These are phyloP conservation scores for Isoperla grammatica DNA, from an alignment of 2,888 invertebrate species.

Conservation along the genomic window DNA sequence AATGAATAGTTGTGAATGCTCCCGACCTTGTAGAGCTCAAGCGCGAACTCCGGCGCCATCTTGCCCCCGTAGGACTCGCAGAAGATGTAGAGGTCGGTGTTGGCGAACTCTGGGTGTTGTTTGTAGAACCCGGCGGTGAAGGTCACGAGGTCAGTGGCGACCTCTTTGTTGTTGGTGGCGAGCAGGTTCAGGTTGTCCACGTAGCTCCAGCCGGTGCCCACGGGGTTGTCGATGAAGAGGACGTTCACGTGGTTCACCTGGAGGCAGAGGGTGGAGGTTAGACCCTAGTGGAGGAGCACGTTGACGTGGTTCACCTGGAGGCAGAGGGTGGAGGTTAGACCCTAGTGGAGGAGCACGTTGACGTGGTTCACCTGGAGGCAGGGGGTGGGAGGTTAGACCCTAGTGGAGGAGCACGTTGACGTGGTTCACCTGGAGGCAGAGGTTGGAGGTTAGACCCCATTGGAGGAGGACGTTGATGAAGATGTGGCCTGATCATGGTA, in stretches of 20 bases:
- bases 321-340: no score
- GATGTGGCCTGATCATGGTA: no score
- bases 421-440: constrained; percentile 54
- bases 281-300: constrained; percentile 63
- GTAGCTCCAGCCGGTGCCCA: constrained; percentile 83
- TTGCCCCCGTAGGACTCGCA: constrained; percentile 92
- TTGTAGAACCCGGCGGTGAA: constrained; percentile 65
- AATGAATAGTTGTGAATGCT: no score
- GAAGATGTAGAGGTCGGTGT: constrained; percentile 74
- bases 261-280: no score
- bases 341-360: constrained; percentile 75
- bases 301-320: constrained; percentile 67
- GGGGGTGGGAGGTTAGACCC: no score
- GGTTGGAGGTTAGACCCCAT: no score
- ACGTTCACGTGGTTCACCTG: constrained; percentile 73
- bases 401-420: constrained; percentile 80
- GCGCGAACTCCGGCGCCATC: constrained; percentile 81
- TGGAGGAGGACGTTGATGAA: constrained; percentile 78
- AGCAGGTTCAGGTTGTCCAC: constrained; percentile 51
- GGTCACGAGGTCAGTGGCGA: constrained; percentile 69
- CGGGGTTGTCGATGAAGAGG: constrained; percentile 85
- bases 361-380: constrained; percentile 60
- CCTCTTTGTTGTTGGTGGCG: constrained; percentile 55
- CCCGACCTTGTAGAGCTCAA: constrained; percentile 45
- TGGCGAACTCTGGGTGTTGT: constrained; percentile 61